Evolutionary conservation across 2,888 invertebrate genomes (phyloP), one percentile per base, ranked within the genome.

Genomic region (Steinernema scapterisci): DNA sequence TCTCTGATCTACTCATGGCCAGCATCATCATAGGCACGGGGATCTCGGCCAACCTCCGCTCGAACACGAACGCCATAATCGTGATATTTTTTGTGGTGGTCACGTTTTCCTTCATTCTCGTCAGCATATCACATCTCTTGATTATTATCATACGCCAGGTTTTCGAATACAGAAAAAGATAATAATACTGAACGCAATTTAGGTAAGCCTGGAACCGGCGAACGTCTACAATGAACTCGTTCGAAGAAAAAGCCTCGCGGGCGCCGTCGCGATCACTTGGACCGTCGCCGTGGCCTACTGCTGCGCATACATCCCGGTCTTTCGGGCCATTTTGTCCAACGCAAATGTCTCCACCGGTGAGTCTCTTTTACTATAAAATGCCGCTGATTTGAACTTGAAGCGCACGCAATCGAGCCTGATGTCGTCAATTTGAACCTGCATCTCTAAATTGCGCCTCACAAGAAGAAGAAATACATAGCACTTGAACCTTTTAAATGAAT

Each of bases 131-230:
- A 21, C 82, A 83, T 72, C 76, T 80, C 44, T 77, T 80, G 11
- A 77, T 81, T 25, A 78, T 82, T 23, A 75, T 81, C 44, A 74
- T 83, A 7, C 75, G 83, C 72, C 81, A 83, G 73, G 83, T 83
- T 63, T 38, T 38, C 9, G 38, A 38, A 3, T 38, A 3, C 9
- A 38, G 9, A 38, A 38, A 38, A 38, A n/a, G n/a, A n/a, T n/a
- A n/a, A 38, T 38, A 38, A 38, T 6, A 9, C 38, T 6, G 38
- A 38, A 9, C n/a, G n/a, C n/a, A 38, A 9, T 38, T 38, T 38
- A 63, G 63, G 63, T 63, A 3, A 63, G 63, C 31, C n/a, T 63
- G 27, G 63, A 63, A 27, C 63, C 31, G 31, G 31, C 63, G 31
- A 31, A 31, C 63, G 63, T 63, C 31, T 63, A 63, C 63, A 63